phyloP scores from a whole-genome alignment of 2,113 vertebrate genomes.

The Microtus oregoni region DNA sequence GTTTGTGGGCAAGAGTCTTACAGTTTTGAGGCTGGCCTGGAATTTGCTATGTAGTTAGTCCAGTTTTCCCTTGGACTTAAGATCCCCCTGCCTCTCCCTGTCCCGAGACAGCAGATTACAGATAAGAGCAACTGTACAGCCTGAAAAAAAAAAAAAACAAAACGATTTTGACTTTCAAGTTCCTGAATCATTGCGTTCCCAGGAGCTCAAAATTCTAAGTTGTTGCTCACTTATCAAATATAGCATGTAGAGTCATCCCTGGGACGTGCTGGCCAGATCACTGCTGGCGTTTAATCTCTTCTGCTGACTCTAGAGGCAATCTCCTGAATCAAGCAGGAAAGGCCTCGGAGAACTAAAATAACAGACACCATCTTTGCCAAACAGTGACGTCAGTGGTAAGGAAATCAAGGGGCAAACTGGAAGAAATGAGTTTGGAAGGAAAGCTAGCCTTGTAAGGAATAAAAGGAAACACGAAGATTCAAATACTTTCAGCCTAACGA shows the following conservation, averaged over 20 bases:
- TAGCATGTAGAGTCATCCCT: neutral
- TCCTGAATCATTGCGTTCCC: neutral
- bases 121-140: neutral
- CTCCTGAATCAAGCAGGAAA: slow-evolving; percentile 14
- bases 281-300: neutral
- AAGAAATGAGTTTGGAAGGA: slow-evolving; percentile 60
- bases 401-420: slow-evolving; percentile 60
- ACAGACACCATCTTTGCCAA: slow-evolving; percentile 21
- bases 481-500: slow-evolving; percentile 69
- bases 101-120: neutral
- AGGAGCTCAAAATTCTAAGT: neutral
- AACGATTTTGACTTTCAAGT: neutral
- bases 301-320: slow-evolving; percentile 18
- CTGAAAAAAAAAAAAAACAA: neutral
- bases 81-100: neutral
- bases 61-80: neutral
- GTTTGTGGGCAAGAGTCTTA: neutral
- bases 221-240: slow-evolving; percentile 42
- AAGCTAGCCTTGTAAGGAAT: slow-evolving; percentile 65
- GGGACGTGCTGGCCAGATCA: slow-evolving; percentile 15
- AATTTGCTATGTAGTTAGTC: neutral
- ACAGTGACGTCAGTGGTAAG: slow-evolving; percentile 52
- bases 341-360: neutral
- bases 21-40: neutral
- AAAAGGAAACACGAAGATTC: slow-evolving; percentile 57